A percentile compares a stretch with the other conserved stretches of the same genome.
Evolutionary conservation across 1,140 invertebrate genomes (phyloP).

Genomic region (Drosophila kepulauana): DNA sequence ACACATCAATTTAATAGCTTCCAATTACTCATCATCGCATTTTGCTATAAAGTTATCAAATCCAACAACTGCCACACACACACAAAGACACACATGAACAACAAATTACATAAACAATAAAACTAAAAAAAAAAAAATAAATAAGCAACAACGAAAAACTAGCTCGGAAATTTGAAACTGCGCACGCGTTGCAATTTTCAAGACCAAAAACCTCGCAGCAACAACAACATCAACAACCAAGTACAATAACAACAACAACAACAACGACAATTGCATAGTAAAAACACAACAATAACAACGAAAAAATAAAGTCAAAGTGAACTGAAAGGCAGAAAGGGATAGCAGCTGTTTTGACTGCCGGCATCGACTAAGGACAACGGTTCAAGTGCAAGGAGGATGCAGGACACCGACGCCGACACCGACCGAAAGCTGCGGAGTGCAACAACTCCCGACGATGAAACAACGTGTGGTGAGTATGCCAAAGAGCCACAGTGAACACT

Average conservation of each 20-base stretch:
- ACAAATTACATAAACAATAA: conserved; percentile 44
- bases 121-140: conserved; percentile 18
- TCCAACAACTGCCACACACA: conserved; percentile 29
- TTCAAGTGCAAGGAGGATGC: conserved; percentile 84
- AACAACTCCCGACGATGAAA: no score
- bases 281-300: conserved; percentile 22
- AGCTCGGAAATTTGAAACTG: conserved; percentile 48
- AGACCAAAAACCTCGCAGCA: conserved; percentile 24
- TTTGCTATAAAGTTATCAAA: conserved; percentile 46
- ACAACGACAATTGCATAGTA: conserved; percentile 16
- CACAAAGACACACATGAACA: not conserved
- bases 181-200: conserved; percentile 54
- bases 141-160: conserved; percentile 20
- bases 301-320: conserved; percentile 15
- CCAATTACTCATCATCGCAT: conserved; percentile 57
- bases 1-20: conserved; percentile 5
- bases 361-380: conserved; percentile 74
- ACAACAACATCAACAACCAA: conserved; percentile 20
- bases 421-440: no score
- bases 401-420: conserved; percentile 21
- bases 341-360: conserved; percentile 46
- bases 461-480: conserved; percentile 64
- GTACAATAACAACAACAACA: not conserved
- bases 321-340: conserved; percentile 53
- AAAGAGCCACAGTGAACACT: conserved; percentile 23